phyloP scores from a whole-genome alignment of 2,113 vertebrate genomes.

The Coturnix japonica region DNA sequence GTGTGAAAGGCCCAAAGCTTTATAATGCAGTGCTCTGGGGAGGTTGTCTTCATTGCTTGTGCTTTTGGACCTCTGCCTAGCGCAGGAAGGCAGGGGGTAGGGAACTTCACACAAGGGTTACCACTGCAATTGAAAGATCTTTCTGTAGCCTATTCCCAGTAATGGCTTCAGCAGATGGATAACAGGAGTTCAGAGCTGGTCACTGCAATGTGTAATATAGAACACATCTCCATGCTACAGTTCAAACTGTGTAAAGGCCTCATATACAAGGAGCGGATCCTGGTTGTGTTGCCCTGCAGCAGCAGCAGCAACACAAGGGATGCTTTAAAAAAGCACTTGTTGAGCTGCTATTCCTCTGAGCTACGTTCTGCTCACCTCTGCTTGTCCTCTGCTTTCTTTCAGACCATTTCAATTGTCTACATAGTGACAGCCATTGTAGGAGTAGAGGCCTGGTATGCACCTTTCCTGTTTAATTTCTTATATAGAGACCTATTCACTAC shows the following conservation, averaged over 20 bases:
- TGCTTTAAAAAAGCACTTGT: background rate
- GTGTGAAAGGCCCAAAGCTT: background rate
- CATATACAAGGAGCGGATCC: background rate
- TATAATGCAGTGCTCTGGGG: rapidly evolving
- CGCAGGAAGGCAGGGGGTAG: background rate
- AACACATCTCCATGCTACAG: background rate
- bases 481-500: constrained; percentile 96
- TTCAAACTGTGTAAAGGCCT: background rate
- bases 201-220: background rate
- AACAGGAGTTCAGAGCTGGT: background rate
- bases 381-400: constrained; percentile 68
- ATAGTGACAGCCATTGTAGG: constrained; percentile 94
- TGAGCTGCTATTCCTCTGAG: background rate
- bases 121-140: background rate
- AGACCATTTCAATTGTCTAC: constrained; percentile 98
- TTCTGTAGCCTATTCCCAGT: background rate
- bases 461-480: constrained; percentile 88
- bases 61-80: background rate
- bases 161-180: background rate
- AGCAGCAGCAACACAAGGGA: background rate
- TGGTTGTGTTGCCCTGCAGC: background rate
- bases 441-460: constrained; percentile 96
- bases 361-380: constrained; percentile 8
- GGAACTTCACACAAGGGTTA: background rate
- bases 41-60: background rate